A percentile compares a stretch with the other conserved stretches of the same genome.
These are phyloP conservation scores for Actinopyga echinites DNA, from an alignment of 53 echinoderm and acorn worm species.

Conservation along the genomic window DNA sequence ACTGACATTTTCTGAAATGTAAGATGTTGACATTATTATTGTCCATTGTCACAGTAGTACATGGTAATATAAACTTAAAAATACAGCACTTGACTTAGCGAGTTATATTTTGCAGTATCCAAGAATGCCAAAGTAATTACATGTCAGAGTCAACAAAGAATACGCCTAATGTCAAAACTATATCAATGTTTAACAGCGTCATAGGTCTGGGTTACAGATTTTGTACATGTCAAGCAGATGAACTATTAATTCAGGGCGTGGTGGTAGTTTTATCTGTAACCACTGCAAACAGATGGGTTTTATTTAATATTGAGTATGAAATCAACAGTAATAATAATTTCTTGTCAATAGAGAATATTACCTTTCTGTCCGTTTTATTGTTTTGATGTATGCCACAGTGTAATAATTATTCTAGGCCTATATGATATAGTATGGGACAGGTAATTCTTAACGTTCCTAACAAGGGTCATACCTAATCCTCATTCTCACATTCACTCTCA, in stretches of 20 bases:
- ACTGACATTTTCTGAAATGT: neutral
- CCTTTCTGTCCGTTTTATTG: neutral
- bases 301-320: neutral
- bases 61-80: neutral
- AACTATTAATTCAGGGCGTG: neutral
- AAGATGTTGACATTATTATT: neutral
- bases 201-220: neutral
- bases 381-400: too few relatives aligned
- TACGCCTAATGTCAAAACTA: too few relatives aligned
- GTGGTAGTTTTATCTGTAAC: neutral
- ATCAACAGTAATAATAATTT: neutral
- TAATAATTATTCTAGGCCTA: too few relatives aligned
- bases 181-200: too few relatives aligned
- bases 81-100: neutral
- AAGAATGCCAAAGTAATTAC: neutral
- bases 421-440: neutral
- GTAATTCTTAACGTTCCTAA: neutral
- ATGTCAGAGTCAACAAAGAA: too few relatives aligned
- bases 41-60: neutral
- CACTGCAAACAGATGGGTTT: neutral
- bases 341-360: slow-evolving; percentile 6
- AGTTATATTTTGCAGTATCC: too few relatives aligned
- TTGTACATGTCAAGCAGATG: neutral
- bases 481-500: neutral
- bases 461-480: slow-evolving; percentile 3